Conservation (phyloP, 2,888 invertebrate genomes). For the Anarsia innoxiella region DNA sequence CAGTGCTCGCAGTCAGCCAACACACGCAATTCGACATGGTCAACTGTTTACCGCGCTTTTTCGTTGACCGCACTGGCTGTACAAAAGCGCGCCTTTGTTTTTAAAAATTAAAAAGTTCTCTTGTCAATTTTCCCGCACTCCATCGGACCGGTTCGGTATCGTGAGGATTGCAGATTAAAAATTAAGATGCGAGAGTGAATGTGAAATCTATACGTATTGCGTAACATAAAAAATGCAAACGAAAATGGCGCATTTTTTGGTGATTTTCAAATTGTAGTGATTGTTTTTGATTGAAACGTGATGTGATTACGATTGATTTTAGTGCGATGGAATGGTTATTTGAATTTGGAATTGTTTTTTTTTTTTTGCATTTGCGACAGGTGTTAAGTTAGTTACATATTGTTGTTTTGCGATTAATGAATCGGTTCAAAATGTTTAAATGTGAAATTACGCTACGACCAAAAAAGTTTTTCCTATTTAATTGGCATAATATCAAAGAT, state of each 20-base stretch:
- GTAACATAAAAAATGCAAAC: slow-evolving; percentile 37
- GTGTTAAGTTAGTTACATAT: background rate
- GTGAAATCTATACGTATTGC: slow-evolving; percentile 55
- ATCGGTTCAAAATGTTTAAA: too few relatives aligned
- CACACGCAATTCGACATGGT: slow-evolving; percentile 72
- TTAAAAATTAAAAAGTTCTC: background rate
- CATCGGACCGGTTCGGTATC: too few relatives aligned
- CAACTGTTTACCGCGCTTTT: slow-evolving; percentile 45
- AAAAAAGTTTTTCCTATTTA: too few relatives aligned
- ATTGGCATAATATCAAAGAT: too few relatives aligned
- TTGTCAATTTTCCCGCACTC: background rate
- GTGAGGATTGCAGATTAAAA: slow-evolving; percentile 67
- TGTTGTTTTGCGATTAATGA: too few relatives aligned
- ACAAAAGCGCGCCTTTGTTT: background rate
- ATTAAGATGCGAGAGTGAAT: slow-evolving; percentile 61
- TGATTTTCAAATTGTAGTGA: slow-evolving; percentile 6
- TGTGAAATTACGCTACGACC: too few relatives aligned
- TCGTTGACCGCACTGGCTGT: slow-evolving; percentile 3
- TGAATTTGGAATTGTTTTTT: background rate
- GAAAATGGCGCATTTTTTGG: slow-evolving; percentile 31
- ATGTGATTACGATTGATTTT: slow-evolving; percentile 8
- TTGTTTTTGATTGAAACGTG: slow-evolving; percentile 9
- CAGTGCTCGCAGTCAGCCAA: slow-evolving; percentile 60
- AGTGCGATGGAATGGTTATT: background rate
- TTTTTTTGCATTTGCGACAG: background rate